Conservation (phyloP, 2,888 invertebrate species). For the Polyommatus iphigenia region DNA sequence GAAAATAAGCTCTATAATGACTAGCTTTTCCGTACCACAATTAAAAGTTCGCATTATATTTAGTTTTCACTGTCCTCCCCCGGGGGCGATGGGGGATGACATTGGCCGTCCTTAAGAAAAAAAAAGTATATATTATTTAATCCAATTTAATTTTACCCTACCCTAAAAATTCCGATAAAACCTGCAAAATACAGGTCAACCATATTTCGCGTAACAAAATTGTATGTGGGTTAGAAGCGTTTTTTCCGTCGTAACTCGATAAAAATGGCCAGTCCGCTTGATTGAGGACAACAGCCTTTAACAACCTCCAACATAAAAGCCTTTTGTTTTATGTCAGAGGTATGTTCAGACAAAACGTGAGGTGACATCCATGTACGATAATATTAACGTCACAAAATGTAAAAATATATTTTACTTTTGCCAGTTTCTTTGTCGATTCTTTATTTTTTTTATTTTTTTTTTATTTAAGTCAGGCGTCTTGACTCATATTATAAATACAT, state of each 20-base stretch:
- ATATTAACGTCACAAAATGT: background rate
- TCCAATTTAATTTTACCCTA: background rate
- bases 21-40: too few relatives aligned
- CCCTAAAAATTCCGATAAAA: background rate
- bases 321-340: slow-evolving; percentile 10
- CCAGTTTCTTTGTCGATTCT: too few relatives aligned
- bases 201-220: background rate
- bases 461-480: too few relatives aligned
- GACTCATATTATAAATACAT: too few relatives aligned
- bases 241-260: background rate
- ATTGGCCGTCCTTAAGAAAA: too few relatives aligned
- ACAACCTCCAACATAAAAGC: slow-evolving; percentile 17
- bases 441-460: too few relatives aligned
- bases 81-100: too few relatives aligned
- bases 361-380: background rate
- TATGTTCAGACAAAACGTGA: background rate
- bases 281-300: slow-evolving; percentile 27
- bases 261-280: background rate
- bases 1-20: too few relatives aligned
- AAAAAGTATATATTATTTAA: too few relatives aligned
- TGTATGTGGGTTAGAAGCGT: background rate
- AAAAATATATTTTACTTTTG: background rate
- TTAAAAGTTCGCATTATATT: too few relatives aligned
- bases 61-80: too few relatives aligned
- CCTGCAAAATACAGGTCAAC: background rate